A percentile compares a stretch with the other conserved stretches of the same genome.
Evolutionary conservation across 2,113 vertebrate species (phyloP).

Genomic region (Zosterops hypoxanthus): DNA sequence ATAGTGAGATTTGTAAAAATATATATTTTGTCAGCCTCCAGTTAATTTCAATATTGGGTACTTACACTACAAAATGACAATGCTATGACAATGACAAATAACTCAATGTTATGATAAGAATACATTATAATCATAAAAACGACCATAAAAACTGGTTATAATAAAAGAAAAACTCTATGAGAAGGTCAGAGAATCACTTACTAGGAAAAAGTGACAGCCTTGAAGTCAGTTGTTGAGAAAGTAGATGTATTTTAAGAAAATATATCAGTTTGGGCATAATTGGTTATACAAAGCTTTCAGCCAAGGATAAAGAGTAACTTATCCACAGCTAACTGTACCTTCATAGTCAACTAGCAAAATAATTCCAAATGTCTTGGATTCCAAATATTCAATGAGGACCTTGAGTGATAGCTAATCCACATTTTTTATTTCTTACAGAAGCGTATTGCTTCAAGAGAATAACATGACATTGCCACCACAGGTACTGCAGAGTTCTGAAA

Average conservation of each 20-base stretch:
- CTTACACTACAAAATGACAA: not conserved
- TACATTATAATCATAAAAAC: not conserved
- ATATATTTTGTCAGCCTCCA: not conserved
- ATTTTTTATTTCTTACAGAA: not conserved
- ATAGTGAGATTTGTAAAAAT: not conserved
- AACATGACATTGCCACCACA: not conserved
- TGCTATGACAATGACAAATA: not conserved
- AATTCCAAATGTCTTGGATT: not conserved
- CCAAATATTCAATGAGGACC: not conserved
- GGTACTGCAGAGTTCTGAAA: not conserved
- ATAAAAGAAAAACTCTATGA: not conserved
- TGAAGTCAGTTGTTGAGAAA: not conserved
- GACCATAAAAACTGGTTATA: not conserved
- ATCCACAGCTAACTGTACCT: not conserved
- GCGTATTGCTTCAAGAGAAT: not conserved
- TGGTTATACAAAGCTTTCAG: not conserved
- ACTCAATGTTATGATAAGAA: not conserved
- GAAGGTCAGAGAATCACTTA: not conserved
- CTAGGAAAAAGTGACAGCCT: not conserved
- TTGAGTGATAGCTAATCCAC: not conserved
- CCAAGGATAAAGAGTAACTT: not conserved
- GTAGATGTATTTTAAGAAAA: not conserved
- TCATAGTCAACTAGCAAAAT: not conserved
- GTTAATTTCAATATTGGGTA: not conserved
- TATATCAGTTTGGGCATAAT: not conserved